Conservation (phyloP, 1,140 invertebrate genomes). For the Aleiodes sp. region DNA sequence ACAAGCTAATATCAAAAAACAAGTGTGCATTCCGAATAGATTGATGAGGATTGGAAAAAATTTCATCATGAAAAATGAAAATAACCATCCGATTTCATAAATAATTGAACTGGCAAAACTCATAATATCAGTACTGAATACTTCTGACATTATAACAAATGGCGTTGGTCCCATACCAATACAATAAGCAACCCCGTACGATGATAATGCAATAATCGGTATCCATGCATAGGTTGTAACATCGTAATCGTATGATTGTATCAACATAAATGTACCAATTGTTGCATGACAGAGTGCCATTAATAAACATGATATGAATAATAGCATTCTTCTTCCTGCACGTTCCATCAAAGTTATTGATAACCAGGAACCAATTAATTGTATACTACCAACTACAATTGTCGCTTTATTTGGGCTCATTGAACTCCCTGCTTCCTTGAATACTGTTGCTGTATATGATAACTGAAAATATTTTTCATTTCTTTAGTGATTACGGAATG, state of each 20-base stretch:
- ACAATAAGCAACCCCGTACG: slow-evolving; percentile 69
- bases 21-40: slow-evolving; percentile 51
- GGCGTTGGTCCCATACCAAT: slow-evolving; percentile 67
- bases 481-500: background rate
- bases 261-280: slow-evolving; percentile 61
- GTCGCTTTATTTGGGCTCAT: slow-evolving; percentile 63
- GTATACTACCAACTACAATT: slow-evolving; percentile 66
- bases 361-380: slow-evolving; percentile 62
- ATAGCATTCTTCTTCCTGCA: slow-evolving; percentile 67
- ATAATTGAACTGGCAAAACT: slow-evolving; percentile 65
- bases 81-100: slow-evolving; percentile 63
- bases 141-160: slow-evolving; percentile 71
- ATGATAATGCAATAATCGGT: slow-evolving; percentile 65
- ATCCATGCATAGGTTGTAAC: slow-evolving; percentile 61
- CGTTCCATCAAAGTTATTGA: slow-evolving; percentile 70
- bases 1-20: slow-evolving; percentile 51
- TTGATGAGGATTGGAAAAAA: slow-evolving; percentile 50
- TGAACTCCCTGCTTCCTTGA: slow-evolving; percentile 63
- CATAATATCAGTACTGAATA: slow-evolving; percentile 67
- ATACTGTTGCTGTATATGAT: slow-evolving; percentile 69
- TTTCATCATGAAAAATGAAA: slow-evolving; percentile 69
- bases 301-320: slow-evolving; percentile 65
- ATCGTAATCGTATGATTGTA: slow-evolving; percentile 50
- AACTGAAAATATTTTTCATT: slow-evolving; percentile 47
- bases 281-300: slow-evolving; percentile 60